phyloP scores from a whole-genome alignment of 2,113 vertebrate species.

The Puffinus mauretanicus region DNA sequence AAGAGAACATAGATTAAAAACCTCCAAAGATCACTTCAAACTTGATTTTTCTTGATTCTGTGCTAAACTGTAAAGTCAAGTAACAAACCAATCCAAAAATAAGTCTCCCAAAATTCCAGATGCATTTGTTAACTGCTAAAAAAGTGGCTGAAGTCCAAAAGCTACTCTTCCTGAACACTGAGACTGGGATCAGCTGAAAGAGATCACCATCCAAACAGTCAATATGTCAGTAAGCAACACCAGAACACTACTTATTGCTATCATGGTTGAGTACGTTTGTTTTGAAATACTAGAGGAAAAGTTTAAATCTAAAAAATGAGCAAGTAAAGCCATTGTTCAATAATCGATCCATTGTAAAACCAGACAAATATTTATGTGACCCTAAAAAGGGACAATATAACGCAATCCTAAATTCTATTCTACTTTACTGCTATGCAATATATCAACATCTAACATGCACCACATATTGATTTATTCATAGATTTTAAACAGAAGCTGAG shows the following conservation, averaged over 20 bases:
- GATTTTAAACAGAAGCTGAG: neutral
- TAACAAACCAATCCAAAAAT: neutral
- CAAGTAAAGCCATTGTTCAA: neutral
- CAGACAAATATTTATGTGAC: neutral
- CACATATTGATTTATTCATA: neutral
- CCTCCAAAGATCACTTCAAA: neutral
- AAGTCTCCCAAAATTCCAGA: neutral
- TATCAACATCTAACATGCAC: neutral
- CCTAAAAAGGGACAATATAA: neutral
- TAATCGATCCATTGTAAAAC: neutral
- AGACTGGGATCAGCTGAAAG: neutral
- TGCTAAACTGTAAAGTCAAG: neutral
- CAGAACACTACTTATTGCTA: neutral
- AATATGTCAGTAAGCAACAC: neutral
- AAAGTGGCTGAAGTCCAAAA: neutral
- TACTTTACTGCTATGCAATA: neutral
- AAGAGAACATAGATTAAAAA: neutral
- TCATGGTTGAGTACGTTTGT: neutral
- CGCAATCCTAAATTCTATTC: neutral
- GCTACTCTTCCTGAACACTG: neutral
- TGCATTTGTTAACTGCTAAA: neutral
- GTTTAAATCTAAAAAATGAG: neutral
- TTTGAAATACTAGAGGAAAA: neutral
- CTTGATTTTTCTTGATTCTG: neutral
- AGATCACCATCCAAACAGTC: neutral